Base-by-base conservation (phyloP, 2,797 vertebrate species). In the Psittacula derbiana region DNA sequence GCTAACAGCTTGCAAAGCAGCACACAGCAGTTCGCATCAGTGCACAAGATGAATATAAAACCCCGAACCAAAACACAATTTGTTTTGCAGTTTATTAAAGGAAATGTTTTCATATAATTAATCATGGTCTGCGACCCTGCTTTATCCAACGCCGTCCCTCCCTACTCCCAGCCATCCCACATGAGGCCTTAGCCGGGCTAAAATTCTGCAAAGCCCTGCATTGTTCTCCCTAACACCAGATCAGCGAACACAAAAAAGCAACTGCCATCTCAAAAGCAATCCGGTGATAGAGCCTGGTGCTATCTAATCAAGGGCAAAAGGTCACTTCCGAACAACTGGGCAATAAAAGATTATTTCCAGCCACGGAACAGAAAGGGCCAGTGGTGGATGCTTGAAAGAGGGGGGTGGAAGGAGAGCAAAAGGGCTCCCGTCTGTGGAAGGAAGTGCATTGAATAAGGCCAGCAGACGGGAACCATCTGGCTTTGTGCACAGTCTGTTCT, bases 251-350 rank as follows among this genome's bases (percentile, higher is more conserved):
- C 98, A 98, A 98, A 98, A 98, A 98, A 98, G 96, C 97, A 98
- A 97, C 98, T 97, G 97, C 97, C 96, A 97, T 98, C 98, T 98
- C 98, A 98, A 98, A 98, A 98, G 99, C 98, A 98, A 98, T 98
- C 97, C 97, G 97, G 98, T 98, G 98, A 99, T 98, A 98, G 98
- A 98, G 99, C 98, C 98, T 98, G 98, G 98, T 98, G 98, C 98
- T 99, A 99, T 99, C 99, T 99, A 99, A 99, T 99, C 99, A 99
- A 99, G 99, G 99, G 98, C 99, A 99, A 98, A 98, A 99, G 99
- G 99, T 99, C 99, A 99, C 98, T 99, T 99, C 99, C 99, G 98
- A 99, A 99, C 99, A 99, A 99, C 99, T 99, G 98, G 99, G 98
- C 99, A 99, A 99, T 99, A 99, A 99, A 99, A 99, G 99, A 99